Evolutionary conservation across 2,888 invertebrate genomes (phyloP), one percentile per base, ranked within the genome.

Genomic region (Phymatocera aterrima): DNA sequence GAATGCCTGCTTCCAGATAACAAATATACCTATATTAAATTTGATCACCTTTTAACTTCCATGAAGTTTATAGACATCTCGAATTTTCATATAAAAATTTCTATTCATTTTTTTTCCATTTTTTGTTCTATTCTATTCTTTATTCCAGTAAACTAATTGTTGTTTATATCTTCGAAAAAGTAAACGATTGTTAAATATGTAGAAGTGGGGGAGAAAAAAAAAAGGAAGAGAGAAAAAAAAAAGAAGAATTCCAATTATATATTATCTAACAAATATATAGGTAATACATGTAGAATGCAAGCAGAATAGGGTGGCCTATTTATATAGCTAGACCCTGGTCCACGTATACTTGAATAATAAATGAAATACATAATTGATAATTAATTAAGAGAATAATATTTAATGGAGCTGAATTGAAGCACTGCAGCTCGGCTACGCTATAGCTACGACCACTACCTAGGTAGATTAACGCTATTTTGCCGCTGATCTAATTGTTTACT

Each of bases 401-500:
- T 74, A 72, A 79, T 34, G 43, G 48, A 61, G 78, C 72, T 74
- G 60, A 72, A 65, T 74, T 57, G 77, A 43, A 79, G 79, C 77
- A 61, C n/a, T n/a, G n/a, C 64, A 65, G 79, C 79, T 79, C 79
- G 75, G 79, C 78, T 85, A 87, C 85, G 87, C 87, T 87, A 84
- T 86, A 85, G 84, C 88, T 87, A 89, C 88, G 89, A 89, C 88
- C 88, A 88, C 87, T 88, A 88, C 86, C 85, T 88, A 85, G 87
- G 86, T 89, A 89, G 88, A 88, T 83, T 87, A n/a, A 88, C 86
- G 88, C 89, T 89, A 89, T 86, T 89, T 89, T 87, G 88, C 88
- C 85, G 88, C 88, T 89, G 86, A 89, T 89, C 89, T 89, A 87
- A 88, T 88, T 89, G 89, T 89, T 89, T 89, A 88, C 88, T 88